Evolutionary conservation across 2,888 invertebrate genomes (phyloP), one percentile per base, ranked within the genome.

Genomic region (Barypeithes pellucidus): DNA sequence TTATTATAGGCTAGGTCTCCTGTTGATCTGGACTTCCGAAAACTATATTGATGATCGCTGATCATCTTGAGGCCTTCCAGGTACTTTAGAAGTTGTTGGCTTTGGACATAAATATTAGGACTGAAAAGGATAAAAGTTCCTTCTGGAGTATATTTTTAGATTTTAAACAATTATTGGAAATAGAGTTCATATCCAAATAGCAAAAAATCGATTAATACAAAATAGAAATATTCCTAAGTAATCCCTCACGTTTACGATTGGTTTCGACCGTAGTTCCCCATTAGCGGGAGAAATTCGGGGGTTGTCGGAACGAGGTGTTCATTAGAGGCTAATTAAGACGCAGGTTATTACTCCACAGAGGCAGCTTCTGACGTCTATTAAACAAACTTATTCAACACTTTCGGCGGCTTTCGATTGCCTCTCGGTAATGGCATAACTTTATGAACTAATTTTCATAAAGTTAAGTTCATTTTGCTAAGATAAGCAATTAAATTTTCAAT

Each of bases 271-370:
- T 43, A 43, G 43, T 43, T 43, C 43, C 43, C 43, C 20, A 39
- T 59, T 47, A 63, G 36, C 67, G 59, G 73, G 36, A 61, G 69
- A 69, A 70, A 59, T 73, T 67, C 62, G 36, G 73, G 75, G 71
- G 71, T 57, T 22, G 67, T 67, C 50, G 75, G 76, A 79, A 80
- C 77, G 78, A 81, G 81, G 80, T 81, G 81, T 82, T 82, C 81
- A 81, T 83, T 82, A 83, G 80, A 79, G 79, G 81, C 79, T 83
- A 82, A 83, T 83, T 82, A 83, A 81, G 82, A 82, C 78, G 79
- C 80, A 79, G 81, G 82, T 82, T 83, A 83, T 82, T 81, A 78
- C 79, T 79, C 82, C 81, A 73, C 80, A 76, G 82, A 80, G 82
- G 80, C 80, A 77, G 76, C 78, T 78, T 81, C 79, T 79, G 80